These are phyloP conservation scores for Cydia fagiglandana DNA, from an alignment of 1,140 invertebrate species.

Conservation along the genomic window DNA sequence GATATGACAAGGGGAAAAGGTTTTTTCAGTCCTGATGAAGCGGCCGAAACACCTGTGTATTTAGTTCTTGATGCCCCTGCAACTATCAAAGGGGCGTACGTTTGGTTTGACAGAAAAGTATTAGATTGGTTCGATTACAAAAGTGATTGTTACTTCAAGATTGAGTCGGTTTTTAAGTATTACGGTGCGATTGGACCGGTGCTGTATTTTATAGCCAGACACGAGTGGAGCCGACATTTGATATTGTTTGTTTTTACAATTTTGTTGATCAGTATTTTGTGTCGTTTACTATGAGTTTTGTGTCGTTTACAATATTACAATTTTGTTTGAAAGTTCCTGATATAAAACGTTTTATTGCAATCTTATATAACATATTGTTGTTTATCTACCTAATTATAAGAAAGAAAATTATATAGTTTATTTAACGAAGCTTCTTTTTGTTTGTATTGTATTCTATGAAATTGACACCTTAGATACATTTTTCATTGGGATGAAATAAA, in stretches of 20 bases:
- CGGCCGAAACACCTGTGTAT: constrained; percentile 67
- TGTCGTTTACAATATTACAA: neutral
- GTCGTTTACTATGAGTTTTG: constrained; percentile 20
- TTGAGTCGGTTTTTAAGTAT: constrained; percentile 51
- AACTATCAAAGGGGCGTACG: constrained; percentile 65
- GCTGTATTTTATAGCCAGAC: neutral
- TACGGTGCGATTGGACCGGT: constrained; percentile 22
- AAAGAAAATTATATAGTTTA: too few relatives aligned
- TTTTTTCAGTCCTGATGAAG: constrained; percentile 82
- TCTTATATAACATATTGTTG: too few relatives aligned
- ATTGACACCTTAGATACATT: neutral
- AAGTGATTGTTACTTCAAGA: constrained; percentile 57
- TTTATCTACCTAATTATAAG: too few relatives aligned
- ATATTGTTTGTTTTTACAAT: constrained; percentile 30
- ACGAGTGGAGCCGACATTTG: constrained; percentile 21
- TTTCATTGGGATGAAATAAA: constrained; percentile 16
- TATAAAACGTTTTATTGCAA: neutral
- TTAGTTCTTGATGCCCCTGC: constrained; percentile 62
- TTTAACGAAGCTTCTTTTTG: too few relatives aligned
- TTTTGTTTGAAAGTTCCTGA: too few relatives aligned
- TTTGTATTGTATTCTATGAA: too few relatives aligned
- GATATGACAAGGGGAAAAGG: constrained; percentile 86
- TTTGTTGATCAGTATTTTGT: constrained; percentile 28
- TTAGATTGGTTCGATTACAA: constrained; percentile 66
- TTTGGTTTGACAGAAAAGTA: constrained; percentile 67